A percentile compares a stretch with the other conserved stretches of the same genome.
phyloP scores from a whole-genome alignment of 1,140 invertebrate genomes.

The Solen grandis region DNA sequence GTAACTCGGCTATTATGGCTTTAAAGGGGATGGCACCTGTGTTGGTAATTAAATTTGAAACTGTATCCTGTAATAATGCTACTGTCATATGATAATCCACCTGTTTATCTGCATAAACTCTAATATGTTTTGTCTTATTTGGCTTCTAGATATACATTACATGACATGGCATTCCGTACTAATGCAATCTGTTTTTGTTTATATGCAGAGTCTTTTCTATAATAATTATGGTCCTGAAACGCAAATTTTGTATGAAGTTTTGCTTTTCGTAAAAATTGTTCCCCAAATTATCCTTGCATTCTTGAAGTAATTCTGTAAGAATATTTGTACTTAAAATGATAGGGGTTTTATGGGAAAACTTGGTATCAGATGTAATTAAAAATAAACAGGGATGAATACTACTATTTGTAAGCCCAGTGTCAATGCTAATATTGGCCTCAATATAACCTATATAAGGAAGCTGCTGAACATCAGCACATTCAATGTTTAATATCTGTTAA shows the following conservation, averaged over 20 bases:
- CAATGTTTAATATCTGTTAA: slow-evolving; percentile 36
- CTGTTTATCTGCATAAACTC: slow-evolving; percentile 38
- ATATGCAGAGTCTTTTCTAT: slow-evolving; percentile 22
- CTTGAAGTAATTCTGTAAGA: slow-evolving; percentile 14
- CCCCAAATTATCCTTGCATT: slow-evolving; percentile 35
- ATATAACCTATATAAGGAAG: slow-evolving; percentile 57
- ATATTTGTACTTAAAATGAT: slow-evolving; percentile 51
- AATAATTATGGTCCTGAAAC: too few species aligned
- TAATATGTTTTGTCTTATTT: slow-evolving; percentile 29
- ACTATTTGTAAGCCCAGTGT: slow-evolving; percentile 18
- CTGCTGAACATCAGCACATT: slow-evolving; percentile 52
- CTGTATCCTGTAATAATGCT: slow-evolving; percentile 51
- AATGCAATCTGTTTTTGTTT: slow-evolving; percentile 35
- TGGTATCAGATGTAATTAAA: slow-evolving; percentile 32
- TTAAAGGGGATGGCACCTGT: slow-evolving; percentile 43
- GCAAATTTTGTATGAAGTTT: slow-evolving; percentile 30
- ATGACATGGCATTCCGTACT: slow-evolving; percentile 14
- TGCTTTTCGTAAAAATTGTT: slow-evolving; percentile 34
- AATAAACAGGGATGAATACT: slow-evolving; percentile 9
- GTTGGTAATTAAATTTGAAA: slow-evolving; percentile 46
- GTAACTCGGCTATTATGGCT: slow-evolving; percentile 52
- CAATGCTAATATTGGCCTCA: slow-evolving; percentile 20
- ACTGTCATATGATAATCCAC: slow-evolving; percentile 31
- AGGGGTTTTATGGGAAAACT: slow-evolving; percentile 9
- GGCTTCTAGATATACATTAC: slow-evolving; percentile 35